Conservation (phyloP, 2,113 vertebrate genomes). For the Seriola quinqueradiata region DNA sequence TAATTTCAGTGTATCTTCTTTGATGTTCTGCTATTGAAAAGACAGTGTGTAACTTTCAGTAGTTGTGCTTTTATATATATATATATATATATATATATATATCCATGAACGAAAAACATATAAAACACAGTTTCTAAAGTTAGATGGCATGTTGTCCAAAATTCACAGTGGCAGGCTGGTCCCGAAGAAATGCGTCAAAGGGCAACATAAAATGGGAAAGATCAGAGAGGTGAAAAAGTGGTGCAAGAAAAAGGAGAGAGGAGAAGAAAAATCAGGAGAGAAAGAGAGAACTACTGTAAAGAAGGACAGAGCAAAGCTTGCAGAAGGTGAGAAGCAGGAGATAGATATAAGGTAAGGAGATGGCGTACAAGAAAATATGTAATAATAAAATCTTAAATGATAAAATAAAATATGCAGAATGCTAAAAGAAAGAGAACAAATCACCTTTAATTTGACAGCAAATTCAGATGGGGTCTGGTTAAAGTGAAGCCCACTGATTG, state of each 20-base stretch:
- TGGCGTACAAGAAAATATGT: background rate
- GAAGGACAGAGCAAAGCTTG: background rate
- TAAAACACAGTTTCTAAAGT: conserved; percentile 69
- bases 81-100: too few relatives aligned
- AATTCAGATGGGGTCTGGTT: conserved; percentile 71
- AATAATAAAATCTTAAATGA: background rate
- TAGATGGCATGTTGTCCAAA: conserved; percentile 63
- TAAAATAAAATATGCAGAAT: conserved; percentile 52
- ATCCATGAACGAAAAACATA: conserved; percentile 42
- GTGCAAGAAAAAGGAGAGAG: conserved; percentile 4
- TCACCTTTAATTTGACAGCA: conserved; percentile 78
- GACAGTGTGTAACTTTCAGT: conserved; percentile 8
- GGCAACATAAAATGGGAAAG: conserved; percentile 63
- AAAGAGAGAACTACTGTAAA: background rate
- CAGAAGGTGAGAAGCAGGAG: conserved; percentile 12
- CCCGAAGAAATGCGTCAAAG: conserved; percentile 55
- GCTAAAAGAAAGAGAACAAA: conserved; percentile 61
- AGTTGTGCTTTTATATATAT: background rate
- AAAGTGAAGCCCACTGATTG: conserved; percentile 76
- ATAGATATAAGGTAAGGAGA: background rate
- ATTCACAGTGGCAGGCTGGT: conserved; percentile 67
- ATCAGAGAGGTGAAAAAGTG: background rate
- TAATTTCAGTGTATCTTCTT: conserved; percentile 25
- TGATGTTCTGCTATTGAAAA: conserved; percentile 26
- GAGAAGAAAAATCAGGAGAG: background rate